Conservation (phyloP, 2,888 invertebrate species). For the Thera britannica region DNA sequence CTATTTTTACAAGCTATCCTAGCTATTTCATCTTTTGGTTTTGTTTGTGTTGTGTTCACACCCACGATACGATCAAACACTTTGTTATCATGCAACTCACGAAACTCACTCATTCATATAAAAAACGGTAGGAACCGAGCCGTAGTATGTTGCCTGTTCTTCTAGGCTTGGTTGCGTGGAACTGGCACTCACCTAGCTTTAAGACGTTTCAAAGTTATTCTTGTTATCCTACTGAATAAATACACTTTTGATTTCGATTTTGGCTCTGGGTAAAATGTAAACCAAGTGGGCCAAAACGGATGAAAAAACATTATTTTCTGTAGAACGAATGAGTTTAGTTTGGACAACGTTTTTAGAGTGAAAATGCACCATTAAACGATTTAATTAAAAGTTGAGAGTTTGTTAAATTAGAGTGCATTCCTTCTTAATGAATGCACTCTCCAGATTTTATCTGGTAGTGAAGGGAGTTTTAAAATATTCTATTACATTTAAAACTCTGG, state of each 20-base stretch:
- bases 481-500: background rate
- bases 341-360: slow-evolving; percentile 16
- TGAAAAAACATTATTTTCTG: slow-evolving; percentile 15
- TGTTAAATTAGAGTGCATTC: slow-evolving; percentile 30
- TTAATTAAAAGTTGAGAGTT: slow-evolving; percentile 34
- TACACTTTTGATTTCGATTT: too few species aligned
- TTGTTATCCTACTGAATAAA: too few species aligned
- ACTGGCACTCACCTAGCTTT: too few species aligned
- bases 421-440: slow-evolving; percentile 28
- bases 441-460: slow-evolving; percentile 17
- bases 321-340: slow-evolving; percentile 21
- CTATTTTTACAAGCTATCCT: too few species aligned
- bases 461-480: slow-evolving; percentile 9
- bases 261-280: background rate
- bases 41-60: too few species aligned
- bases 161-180: too few species aligned
- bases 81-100: too few species aligned
- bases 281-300: background rate
- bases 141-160: too few species aligned
- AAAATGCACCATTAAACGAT: slow-evolving; percentile 30
- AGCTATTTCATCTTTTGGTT: background rate
- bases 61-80: too few species aligned
- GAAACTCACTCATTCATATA: too few species aligned
- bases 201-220: too few species aligned
- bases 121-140: too few species aligned